Evolutionary conservation across 2,888 invertebrate species (phyloP).

Genomic region (Agriotes lineatus): DNA sequence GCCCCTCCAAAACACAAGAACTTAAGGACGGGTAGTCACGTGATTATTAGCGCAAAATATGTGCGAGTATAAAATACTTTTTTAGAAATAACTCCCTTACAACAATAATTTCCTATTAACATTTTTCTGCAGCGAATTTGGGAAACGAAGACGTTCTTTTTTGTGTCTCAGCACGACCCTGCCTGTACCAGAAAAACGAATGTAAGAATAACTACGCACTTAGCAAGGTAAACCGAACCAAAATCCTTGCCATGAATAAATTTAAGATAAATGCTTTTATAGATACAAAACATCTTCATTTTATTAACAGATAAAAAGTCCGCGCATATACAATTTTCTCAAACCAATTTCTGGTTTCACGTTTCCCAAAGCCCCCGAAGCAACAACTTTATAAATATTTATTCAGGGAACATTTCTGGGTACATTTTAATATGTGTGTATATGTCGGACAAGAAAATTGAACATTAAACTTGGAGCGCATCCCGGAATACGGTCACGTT

Average conservation of each 20-base stretch:
- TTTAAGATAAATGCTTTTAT: not conserved
- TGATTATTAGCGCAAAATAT: no score
- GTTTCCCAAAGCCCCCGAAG: constrained; percentile 28
- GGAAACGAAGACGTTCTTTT: no score
- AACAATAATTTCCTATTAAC: no score
- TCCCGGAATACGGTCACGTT: not conserved
- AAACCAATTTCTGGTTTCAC: constrained; percentile 32
- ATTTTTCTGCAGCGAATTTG: no score
- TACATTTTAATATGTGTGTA: constrained; percentile 27
- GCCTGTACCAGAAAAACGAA: no score
- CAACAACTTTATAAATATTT: constrained; percentile 36
- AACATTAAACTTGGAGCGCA: constrained; percentile 9
- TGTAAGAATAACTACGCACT: not conserved
- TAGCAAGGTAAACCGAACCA: not conserved
- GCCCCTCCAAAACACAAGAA: no score
- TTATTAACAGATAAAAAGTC: constrained; percentile 32
- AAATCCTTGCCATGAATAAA: not conserved
- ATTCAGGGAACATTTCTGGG: constrained; percentile 25
- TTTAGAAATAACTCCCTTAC: no score
- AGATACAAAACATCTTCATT: constrained; percentile 17
- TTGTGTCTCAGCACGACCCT: no score
- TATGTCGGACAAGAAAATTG: constrained; percentile 18
- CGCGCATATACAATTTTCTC: constrained; percentile 23
- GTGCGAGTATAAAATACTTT: no score
- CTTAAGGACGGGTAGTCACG: no score